Percentiles rank a stretch among this genome's conserved stretches.
Evolutionary conservation across 2,888 invertebrate genomes (phyloP).

Genomic region (Sceliomorpha sp.): DNA sequence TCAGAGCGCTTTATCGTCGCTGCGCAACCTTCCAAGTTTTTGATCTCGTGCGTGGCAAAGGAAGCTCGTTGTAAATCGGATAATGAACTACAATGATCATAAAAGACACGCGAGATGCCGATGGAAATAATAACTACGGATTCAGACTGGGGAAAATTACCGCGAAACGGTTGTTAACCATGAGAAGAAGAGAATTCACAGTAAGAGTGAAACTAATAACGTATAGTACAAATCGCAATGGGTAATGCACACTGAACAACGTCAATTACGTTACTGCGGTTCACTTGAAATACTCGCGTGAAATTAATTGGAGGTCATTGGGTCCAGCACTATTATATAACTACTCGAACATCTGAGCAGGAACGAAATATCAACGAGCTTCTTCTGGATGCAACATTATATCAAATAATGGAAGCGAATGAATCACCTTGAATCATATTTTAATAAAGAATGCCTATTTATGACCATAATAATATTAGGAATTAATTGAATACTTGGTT

Average conservation of each 20-base stretch:
- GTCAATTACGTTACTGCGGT: constrained; percentile 14
- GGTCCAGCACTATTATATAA: constrained; percentile 18
- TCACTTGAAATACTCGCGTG: constrained; percentile 19
- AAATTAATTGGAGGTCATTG: constrained; percentile 23
- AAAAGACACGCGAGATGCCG: constrained; percentile 56
- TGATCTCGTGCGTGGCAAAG: constrained; percentile 35
- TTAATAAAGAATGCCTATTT: too few species aligned
- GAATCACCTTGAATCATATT: too few species aligned
- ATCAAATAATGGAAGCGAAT: too few species aligned
- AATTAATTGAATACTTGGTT: too few species aligned
- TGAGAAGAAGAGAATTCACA: constrained; percentile 18
- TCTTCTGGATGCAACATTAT: too few species aligned
- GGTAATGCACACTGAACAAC: constrained; percentile 23
- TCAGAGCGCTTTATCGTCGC: constrained; percentile 26
- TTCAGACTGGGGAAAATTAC: constrained; percentile 57
- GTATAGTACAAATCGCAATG: constrained; percentile 31
- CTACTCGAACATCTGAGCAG: too few species aligned
- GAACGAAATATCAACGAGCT: too few species aligned
- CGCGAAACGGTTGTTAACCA: constrained; percentile 60
- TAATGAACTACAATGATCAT: constrained; percentile 42
- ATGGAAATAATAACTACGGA: constrained; percentile 58
- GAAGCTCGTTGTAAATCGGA: constrained; percentile 39
- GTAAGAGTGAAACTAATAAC: constrained; percentile 21
- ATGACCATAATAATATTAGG: too few species aligned
- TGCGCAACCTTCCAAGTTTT: constrained; percentile 19